A percentile compares a stretch with the other conserved stretches of the same genome.
phyloP scores from a whole-genome alignment of 2,888 invertebrate genomes.

The Idaea dimidiata region DNA sequence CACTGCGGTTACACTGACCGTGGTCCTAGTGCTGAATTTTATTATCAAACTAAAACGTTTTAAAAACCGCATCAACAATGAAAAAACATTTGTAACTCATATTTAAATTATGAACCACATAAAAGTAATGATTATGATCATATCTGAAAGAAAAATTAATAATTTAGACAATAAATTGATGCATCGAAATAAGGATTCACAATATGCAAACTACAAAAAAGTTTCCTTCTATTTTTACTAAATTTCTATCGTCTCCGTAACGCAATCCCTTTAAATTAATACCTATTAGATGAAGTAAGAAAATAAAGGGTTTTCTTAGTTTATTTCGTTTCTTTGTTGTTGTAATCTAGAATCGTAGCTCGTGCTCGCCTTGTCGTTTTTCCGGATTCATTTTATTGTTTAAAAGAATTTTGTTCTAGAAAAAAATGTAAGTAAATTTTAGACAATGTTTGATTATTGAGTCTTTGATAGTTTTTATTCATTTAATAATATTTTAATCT shows the following conservation, averaged over 20 bases:
- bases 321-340: slow-evolving; percentile 10
- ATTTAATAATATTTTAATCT: too few relatives aligned
- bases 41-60: too few relatives aligned
- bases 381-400: background rate
- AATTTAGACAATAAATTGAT: too few relatives aligned
- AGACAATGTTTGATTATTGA: background rate
- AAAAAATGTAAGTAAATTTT: background rate
- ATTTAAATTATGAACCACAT: too few relatives aligned
- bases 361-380: background rate
- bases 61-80: too few relatives aligned
- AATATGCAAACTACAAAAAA: background rate
- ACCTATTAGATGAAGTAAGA: slow-evolving; percentile 28
- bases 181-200: too few relatives aligned
- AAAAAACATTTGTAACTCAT: too few relatives aligned
- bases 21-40: too few relatives aligned
- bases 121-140: too few relatives aligned
- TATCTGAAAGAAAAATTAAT: too few relatives aligned
- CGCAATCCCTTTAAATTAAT: slow-evolving; percentile 28
- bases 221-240: background rate
- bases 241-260: background rate
- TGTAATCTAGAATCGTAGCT: background rate
- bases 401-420: background rate
- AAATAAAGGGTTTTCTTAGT: slow-evolving; percentile 15
- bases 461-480: too few relatives aligned
- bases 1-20: too few relatives aligned